Conservation (phyloP, 2,113 vertebrate genomes). For the Pyrgilauda ruficollis region DNA sequence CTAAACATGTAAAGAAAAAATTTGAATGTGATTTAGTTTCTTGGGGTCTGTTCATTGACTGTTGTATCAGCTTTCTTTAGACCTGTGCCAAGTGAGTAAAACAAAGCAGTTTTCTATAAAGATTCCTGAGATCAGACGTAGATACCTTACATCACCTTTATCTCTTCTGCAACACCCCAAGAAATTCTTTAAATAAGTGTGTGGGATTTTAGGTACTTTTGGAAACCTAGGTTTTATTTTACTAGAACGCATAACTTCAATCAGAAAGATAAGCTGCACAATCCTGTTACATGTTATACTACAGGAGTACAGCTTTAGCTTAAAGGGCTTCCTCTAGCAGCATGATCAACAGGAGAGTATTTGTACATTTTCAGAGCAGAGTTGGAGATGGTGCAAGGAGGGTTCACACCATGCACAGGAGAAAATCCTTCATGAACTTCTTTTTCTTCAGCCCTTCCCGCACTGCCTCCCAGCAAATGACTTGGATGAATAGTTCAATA, state of each 20-base stretch:
- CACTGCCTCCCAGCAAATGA: fast-evolving
- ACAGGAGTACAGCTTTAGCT: not conserved
- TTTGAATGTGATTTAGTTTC: not conserved
- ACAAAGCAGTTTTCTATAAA: not conserved
- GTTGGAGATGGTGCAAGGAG: not conserved
- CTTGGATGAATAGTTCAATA: not conserved
- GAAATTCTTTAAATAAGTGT: not conserved
- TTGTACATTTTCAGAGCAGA: not conserved
- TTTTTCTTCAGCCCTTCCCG: fast-evolving
- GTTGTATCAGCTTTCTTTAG: not conserved
- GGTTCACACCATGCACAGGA: not conserved
- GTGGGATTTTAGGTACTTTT: not conserved
- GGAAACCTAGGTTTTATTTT: not conserved
- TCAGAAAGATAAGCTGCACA: not conserved
- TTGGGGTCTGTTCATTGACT: not conserved
- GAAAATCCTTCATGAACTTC: not conserved
- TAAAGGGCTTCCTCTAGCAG: not conserved
- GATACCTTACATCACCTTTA: not conserved
- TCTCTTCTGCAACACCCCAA: not conserved
- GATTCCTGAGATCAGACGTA: not conserved
- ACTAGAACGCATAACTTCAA: not conserved
- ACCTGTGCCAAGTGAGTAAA: not conserved
- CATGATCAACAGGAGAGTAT: not conserved
- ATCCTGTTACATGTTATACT: not conserved
- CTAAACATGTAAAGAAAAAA: not conserved